Percentiles rank a stretch among this genome's conserved stretches.
These are phyloP conservation scores for Callipepla californica DNA, from an alignment of 2,113 vertebrate species.

Conservation along the genomic window DNA sequence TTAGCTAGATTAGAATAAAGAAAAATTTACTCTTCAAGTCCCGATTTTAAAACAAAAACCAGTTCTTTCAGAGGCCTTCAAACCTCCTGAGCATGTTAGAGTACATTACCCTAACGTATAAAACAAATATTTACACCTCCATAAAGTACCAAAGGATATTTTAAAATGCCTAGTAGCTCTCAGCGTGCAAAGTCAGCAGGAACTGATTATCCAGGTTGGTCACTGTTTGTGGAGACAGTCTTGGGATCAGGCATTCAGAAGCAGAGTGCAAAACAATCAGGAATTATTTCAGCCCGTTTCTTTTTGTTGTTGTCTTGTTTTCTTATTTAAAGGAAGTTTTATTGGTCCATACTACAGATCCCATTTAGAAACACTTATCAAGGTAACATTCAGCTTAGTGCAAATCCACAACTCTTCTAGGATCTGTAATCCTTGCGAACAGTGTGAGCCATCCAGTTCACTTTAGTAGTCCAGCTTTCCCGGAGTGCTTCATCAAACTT, in stretches of 20 bases:
- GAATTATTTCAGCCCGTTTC: slow-evolving; percentile 48
- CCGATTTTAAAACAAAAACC: slow-evolving; percentile 52
- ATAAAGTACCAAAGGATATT: slow-evolving; percentile 79
- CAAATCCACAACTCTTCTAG: slow-evolving; percentile 77
- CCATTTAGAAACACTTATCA: slow-evolving; percentile 66
- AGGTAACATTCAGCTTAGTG: slow-evolving; percentile 76
- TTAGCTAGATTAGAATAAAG: slow-evolving; percentile 67
- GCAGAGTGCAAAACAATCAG: slow-evolving; percentile 72
- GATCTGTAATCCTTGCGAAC: slow-evolving; percentile 97
- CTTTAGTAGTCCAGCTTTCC: slow-evolving; percentile 99
- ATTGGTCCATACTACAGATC: slow-evolving; percentile 54
- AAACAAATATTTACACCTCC: slow-evolving; percentile 80
- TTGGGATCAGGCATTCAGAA: slow-evolving; percentile 73
- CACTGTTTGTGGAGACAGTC: slow-evolving; percentile 62
- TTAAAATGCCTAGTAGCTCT: slow-evolving; percentile 75
- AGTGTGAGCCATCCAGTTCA: slow-evolving; percentile 99
- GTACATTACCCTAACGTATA: slow-evolving; percentile 69
- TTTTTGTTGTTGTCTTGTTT: neutral
- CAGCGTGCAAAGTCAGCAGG: slow-evolving; percentile 84
- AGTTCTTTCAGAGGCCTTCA: slow-evolving; percentile 33
- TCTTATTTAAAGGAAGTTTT: slow-evolving; percentile 19
- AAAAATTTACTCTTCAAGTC: slow-evolving; percentile 41
- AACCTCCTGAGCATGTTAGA: slow-evolving; percentile 46
- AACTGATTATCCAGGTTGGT: slow-evolving; percentile 78
- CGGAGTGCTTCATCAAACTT: slow-evolving; percentile 98